A percentile compares a stretch with the other conserved stretches of the same genome.
Evolutionary conservation across 2,888 invertebrate species (phyloP).

Genomic region (Drosophila emarginata): DNA sequence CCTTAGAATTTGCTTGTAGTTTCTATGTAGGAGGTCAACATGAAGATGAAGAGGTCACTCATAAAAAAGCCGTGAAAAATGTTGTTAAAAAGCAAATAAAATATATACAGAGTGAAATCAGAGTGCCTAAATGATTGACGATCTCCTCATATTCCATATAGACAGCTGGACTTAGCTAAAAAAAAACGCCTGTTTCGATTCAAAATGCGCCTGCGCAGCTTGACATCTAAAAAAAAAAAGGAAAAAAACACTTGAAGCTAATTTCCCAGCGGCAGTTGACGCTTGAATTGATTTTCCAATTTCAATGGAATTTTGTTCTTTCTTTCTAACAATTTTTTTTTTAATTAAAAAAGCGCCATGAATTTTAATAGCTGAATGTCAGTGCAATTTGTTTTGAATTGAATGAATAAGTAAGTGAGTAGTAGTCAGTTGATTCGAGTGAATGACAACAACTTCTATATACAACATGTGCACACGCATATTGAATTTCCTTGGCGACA

Average conservation of each 20-base stretch:
- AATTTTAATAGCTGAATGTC: conserved; percentile 36
- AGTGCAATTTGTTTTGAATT: conserved; percentile 56
- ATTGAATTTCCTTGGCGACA: conserved; percentile 59
- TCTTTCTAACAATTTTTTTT: conserved; percentile 34
- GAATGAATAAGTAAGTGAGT: conserved; percentile 48
- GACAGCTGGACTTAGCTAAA: conserved; percentile 56
- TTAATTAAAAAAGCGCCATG: conserved; percentile 68
- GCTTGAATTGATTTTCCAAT: conserved; percentile 33
- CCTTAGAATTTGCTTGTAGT: conserved; percentile 17
- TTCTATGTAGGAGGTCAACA: conserved; percentile 62
- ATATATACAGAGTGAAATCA: conserved; percentile 42
- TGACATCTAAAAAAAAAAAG: conserved; percentile 36
- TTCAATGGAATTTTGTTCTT: conserved; percentile 2
- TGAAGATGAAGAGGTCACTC: conserved; percentile 57
- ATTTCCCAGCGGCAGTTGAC: conserved; percentile 56
- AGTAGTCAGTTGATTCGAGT: conserved; percentile 30
- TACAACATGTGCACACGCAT: conserved; percentile 57
- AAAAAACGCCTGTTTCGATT: conserved; percentile 10
- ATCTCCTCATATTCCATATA: conserved; percentile 17
- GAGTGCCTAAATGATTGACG: conserved; percentile 54
- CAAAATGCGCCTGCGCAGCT: conserved; percentile 63
- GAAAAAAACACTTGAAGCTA: conserved; percentile 68
- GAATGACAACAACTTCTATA: conserved; percentile 40
- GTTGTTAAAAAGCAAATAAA: conserved; percentile 30
- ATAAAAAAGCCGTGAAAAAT: conserved; percentile 52